Base-by-base conservation (phyloP, 2,888 invertebrate species). In the Drosophila gaucha region DNA sequence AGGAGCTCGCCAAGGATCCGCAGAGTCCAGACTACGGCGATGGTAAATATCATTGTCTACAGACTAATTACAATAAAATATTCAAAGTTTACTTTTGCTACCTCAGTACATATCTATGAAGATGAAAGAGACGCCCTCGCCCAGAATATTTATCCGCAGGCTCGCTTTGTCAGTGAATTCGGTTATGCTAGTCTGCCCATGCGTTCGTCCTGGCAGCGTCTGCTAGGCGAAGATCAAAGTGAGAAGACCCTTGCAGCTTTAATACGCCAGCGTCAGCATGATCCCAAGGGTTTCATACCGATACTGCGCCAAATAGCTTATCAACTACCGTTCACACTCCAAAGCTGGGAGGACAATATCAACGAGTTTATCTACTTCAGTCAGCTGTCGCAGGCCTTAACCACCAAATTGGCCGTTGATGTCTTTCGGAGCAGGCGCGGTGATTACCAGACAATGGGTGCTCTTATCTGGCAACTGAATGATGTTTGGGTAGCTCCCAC, bases 401-500 rank as follows among this genome's bases (percentile, higher is more conserved):
- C 96, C 0, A 94, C 96, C 31, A 97, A 96, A 91, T 93, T 94
- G 1, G 95, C 97, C 90, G 95, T 97, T 0, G 98, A 99, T 89
- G 93, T 94, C 67, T 97, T 97, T 90, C 93, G 97, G 26, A 94
- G 95, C 26, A 56, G 84, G 20, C 82, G 91, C 1, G 60, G 59
- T 0, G 60, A 78, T 6, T 71, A 86, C 22, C 68, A 78, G 33
- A 99, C 98, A 0, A 99, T 98, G 98, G 99, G 99, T 0, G 97
- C 98, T 0, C 93, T 99, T 41, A 99, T 98, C 91, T 99, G 99
- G 99, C 99, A 99, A 91, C 92, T 99, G n/a, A 99, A 99, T 90
- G 99, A 99, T 90, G 96, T 98, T 39, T 99, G 99, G 99, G 96
- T 97, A 80, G 98, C 97, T 0, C 98, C 99, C 0, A 96, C 98